These are phyloP conservation scores for Neostethus bicornis DNA, from an alignment of 2,797 vertebrate genomes.

Conservation along the genomic window DNA sequence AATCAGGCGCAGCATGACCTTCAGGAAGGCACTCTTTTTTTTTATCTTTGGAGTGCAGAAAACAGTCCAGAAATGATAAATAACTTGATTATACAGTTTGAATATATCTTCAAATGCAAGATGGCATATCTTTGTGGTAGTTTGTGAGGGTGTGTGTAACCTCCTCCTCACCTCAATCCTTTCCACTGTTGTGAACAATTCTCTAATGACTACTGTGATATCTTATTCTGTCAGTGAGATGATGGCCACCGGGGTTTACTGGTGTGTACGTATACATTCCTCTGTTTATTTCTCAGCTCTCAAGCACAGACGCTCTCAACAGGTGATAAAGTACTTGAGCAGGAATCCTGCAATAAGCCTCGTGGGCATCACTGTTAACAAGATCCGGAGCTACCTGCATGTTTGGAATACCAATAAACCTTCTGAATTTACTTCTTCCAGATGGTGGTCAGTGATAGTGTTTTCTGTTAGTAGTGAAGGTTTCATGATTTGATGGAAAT, in stretches of 20 bases:
- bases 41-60: neutral
- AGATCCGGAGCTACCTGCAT: conserved; percentile 45
- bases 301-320: conserved; percentile 48
- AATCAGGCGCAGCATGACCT: neutral
- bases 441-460: conserved; percentile 23
- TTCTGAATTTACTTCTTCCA: conserved; percentile 22
- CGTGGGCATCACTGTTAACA: conserved; percentile 58
- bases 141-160: conserved; percentile 8
- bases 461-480: conserved; percentile 15
- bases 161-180: neutral
- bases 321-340: conserved; percentile 57
- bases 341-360: conserved; percentile 49
- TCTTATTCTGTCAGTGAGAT: conserved; percentile 53
- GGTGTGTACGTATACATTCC: conserved; percentile 42
- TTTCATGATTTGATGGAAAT: conserved; percentile 2
- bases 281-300: conserved; percentile 53
- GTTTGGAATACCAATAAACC: conserved; percentile 55
- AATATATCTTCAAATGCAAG: conserved; percentile 4
- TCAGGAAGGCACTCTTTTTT: neutral
- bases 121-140: conserved; percentile 6
- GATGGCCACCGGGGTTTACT: conserved; percentile 47
- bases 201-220: conserved; percentile 33
- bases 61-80: neutral
- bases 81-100: neutral
- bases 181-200: conserved; percentile 5